phyloP scores from a whole-genome alignment of 2,797 vertebrate genomes.

The Brachyalestes nurse region DNA sequence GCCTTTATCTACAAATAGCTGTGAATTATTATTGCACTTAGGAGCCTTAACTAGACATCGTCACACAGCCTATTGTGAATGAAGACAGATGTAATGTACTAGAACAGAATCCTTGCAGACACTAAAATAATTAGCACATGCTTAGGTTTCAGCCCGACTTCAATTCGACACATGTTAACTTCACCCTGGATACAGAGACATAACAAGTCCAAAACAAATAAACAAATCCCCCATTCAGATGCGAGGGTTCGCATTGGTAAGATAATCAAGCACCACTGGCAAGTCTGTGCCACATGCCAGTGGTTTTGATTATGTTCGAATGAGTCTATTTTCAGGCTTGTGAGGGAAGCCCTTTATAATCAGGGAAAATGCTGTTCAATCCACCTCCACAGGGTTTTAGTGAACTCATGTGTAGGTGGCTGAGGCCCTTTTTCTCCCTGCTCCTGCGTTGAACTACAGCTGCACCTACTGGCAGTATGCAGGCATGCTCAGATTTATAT shows the following conservation, averaged over 20 bases:
- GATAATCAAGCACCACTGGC: conserved; percentile 66
- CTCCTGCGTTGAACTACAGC: conserved; percentile 71
- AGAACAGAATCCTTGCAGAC: conserved; percentile 20
- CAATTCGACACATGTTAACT: conserved; percentile 26
- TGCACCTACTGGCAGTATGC: conserved; percentile 74
- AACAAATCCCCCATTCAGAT: conserved; percentile 40
- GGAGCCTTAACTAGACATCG: neutral
- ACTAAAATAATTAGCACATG: conserved; percentile 25
- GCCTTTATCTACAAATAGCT: conserved; percentile 7
- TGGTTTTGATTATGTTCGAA: conserved; percentile 56
- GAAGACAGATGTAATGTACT: neutral
- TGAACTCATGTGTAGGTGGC: conserved; percentile 32
- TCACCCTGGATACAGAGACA: conserved; percentile 53
- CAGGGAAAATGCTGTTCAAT: conserved; percentile 38
- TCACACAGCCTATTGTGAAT: neutral
- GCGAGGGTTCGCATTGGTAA: conserved; percentile 33
- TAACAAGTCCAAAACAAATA: conserved; percentile 54
- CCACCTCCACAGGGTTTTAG: conserved; percentile 14
- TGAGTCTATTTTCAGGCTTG: conserved; percentile 55
- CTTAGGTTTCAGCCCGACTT: conserved; percentile 29
- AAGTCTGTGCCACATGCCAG: conserved; percentile 64
- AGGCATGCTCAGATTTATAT: conserved; percentile 47
- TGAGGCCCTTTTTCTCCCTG: conserved; percentile 42
- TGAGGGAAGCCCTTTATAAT: conserved; percentile 64
- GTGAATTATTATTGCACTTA: neutral